Conservation (phyloP, 2,888 invertebrate species). For the Plagodis dolabraria region DNA sequence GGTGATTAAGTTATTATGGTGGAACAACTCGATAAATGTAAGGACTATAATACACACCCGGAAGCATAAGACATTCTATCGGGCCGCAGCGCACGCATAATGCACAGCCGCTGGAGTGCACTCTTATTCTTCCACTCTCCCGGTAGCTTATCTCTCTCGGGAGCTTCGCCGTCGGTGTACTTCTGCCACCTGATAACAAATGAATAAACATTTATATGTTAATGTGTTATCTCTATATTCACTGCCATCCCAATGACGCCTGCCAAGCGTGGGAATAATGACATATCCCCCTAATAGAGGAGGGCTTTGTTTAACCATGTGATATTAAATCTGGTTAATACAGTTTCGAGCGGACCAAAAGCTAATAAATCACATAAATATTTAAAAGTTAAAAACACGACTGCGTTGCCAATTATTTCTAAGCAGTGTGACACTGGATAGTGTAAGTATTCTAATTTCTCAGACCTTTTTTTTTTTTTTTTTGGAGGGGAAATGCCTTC, state of each 20-base stretch:
- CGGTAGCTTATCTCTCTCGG: slow-evolving; percentile 96
- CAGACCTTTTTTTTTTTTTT: too few relatives aligned
- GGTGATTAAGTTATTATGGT: too few relatives aligned
- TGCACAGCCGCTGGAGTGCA: slow-evolving; percentile 93
- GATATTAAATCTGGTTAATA: too few relatives aligned
- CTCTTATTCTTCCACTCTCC: slow-evolving; percentile 98
- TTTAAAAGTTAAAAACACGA: too few relatives aligned
- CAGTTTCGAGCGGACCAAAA: too few relatives aligned
- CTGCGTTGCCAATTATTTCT: too few relatives aligned
- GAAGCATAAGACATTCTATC: slow-evolving; percentile 98
- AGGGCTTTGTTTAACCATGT: background rate
- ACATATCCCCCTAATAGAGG: too few relatives aligned
- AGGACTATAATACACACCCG: slow-evolving; percentile 66
- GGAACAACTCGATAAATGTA: background rate
- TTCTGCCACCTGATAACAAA: slow-evolving; percentile 90
- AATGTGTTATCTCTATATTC: background rate
- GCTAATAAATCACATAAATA: too few relatives aligned
- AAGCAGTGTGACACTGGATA: too few relatives aligned
- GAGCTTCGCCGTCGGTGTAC: slow-evolving; percentile 95
- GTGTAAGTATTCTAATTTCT: too few relatives aligned
- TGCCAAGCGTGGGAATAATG: too few relatives aligned
- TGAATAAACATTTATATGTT: background rate
- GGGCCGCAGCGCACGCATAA: slow-evolving; percentile 95
- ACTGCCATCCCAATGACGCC: background rate
- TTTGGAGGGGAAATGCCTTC: too few relatives aligned